Conservation (phyloP, 1,140 invertebrate genomes). For the Fopius arisanus region DNA sequence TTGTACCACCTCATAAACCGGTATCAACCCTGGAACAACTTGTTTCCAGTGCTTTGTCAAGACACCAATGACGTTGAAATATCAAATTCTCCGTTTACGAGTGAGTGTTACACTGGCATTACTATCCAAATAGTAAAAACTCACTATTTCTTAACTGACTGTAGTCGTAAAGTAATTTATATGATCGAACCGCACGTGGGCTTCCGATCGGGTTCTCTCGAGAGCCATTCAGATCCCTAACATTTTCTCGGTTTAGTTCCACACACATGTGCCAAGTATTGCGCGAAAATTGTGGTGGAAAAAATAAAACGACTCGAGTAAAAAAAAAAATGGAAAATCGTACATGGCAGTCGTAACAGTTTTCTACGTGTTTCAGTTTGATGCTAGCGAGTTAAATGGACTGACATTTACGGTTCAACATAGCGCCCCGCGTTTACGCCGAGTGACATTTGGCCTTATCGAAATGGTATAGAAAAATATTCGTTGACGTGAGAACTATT, state of each 20-base stretch:
- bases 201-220: background rate
- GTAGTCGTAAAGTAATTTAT: background rate
- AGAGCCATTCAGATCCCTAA: background rate
- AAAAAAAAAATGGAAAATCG: slow-evolving; percentile 1
- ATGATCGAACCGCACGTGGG: background rate
- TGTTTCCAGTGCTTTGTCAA: background rate
- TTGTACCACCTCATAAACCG: too few relatives aligned
- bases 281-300: slow-evolving; percentile 5
- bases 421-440: slow-evolving; percentile 3
- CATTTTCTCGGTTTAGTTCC: background rate
- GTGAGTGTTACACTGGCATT: background rate
- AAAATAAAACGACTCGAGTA: background rate
- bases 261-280: slow-evolving; percentile 1
- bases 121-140: background rate
- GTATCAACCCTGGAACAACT: too few relatives aligned
- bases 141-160: background rate
- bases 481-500: background rate
- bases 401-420: slow-evolving; percentile 6
- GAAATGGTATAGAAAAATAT: background rate
- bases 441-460: slow-evolving; percentile 1
- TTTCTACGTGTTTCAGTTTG: background rate
- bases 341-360: slow-evolving; percentile 4
- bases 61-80: background rate
- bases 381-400: background rate
- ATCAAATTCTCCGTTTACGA: background rate